Evolutionary conservation across 1,140 invertebrate genomes (phyloP).

Genomic region (Drosophila mauritiana): DNA sequence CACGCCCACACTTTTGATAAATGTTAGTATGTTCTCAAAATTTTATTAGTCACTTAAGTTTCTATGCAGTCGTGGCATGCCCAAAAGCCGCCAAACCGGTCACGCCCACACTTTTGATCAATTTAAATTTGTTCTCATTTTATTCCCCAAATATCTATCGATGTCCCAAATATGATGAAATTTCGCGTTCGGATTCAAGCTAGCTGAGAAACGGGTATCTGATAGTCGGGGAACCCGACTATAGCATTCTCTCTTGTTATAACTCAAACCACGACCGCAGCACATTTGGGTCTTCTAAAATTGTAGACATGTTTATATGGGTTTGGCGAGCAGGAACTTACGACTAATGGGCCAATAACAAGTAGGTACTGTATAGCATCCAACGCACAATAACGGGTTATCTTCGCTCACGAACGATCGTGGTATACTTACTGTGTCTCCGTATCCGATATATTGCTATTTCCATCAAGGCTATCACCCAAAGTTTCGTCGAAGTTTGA

Average conservation of each 20-base stretch:
- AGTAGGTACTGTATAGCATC: slow-evolving; percentile 55
- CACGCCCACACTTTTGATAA: too few species aligned
- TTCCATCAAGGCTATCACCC: slow-evolving; percentile 69
- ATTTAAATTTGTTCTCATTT: too few species aligned
- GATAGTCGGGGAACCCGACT: too few species aligned
- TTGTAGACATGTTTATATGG: slow-evolving; percentile 67
- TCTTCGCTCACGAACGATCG: slow-evolving; percentile 1
- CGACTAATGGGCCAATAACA: slow-evolving; percentile 40
- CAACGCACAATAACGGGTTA: slow-evolving; percentile 50
- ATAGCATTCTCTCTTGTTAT: not conserved
- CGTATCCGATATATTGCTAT: slow-evolving; percentile 63
- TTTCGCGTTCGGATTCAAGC: too few species aligned
- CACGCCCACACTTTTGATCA: too few species aligned
- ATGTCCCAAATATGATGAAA: too few species aligned
- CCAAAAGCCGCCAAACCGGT: too few species aligned
- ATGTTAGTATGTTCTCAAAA: too few species aligned
- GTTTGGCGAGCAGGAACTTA: slow-evolving; percentile 39
- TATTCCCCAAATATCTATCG: too few species aligned
- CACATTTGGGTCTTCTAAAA: slow-evolving; percentile 62
- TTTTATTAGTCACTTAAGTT: too few species aligned
- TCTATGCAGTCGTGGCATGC: too few species aligned
- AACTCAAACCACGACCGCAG: slow-evolving; percentile 68
- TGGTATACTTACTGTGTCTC: slow-evolving; percentile 58
- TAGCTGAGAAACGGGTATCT: too few species aligned
- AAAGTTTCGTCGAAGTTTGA: slow-evolving; percentile 70